These are phyloP conservation scores for Cheilosia pagana DNA, from an alignment of 2,888 invertebrate genomes.

Conservation along the genomic window DNA sequence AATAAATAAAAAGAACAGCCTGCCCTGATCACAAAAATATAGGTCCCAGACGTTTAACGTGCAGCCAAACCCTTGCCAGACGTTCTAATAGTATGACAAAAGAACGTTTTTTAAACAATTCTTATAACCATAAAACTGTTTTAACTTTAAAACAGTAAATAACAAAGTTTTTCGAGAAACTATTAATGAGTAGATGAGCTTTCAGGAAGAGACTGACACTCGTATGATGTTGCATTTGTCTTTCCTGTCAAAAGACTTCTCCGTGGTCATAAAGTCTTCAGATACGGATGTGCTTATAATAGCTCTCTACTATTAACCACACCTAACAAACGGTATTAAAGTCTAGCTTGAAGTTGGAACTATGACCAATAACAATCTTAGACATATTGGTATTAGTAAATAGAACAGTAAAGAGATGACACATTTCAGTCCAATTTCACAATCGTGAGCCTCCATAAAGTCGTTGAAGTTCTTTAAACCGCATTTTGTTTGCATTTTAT, in stretches of 20 bases:
- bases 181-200: slow-evolving; percentile 3
- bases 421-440: too few species aligned
- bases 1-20: too few species aligned
- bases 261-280: slow-evolving; percentile 15
- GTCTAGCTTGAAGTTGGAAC: slow-evolving; percentile 26
- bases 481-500: too few species aligned
- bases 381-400: neutral
- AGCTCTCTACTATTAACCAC: slow-evolving; percentile 1
- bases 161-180: slow-evolving; percentile 12
- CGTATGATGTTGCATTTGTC: slow-evolving; percentile 25
- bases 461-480: too few species aligned
- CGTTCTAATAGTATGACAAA: too few species aligned
- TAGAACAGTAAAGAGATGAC: too few species aligned
- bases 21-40: too few species aligned
- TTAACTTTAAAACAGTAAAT: slow-evolving; percentile 22
- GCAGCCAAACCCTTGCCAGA: too few species aligned
- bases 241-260: neutral
- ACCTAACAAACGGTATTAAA: slow-evolving; percentile 7
- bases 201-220: slow-evolving; percentile 31
- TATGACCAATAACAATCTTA: slow-evolving; percentile 2
- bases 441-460: too few species aligned
- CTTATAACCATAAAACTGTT: too few species aligned
- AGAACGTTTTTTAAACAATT: too few species aligned
- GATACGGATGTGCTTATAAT: slow-evolving; percentile 25
- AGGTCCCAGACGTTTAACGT: too few species aligned